Conservation (phyloP, 2,113 vertebrate species). For the Indicator indicator region DNA sequence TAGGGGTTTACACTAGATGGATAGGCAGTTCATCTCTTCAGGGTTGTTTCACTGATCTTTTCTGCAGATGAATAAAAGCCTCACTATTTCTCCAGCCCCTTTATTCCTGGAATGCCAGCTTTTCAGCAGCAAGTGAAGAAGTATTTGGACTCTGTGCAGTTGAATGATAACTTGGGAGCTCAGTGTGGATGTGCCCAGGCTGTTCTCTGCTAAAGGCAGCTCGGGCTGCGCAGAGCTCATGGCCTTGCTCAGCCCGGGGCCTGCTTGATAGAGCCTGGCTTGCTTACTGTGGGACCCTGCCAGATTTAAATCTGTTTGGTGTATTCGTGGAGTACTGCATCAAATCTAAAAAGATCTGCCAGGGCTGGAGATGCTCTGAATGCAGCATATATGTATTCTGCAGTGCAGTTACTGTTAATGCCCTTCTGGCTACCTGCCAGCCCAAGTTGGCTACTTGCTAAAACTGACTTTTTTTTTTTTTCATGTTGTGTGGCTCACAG, state of each 20-base stretch:
- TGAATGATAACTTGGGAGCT: fast-evolving
- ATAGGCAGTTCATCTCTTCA: background rate
- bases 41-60: background rate
- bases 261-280: background rate
- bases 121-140: background rate
- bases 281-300: background rate
- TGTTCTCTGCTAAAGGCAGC: background rate
- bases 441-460: background rate
- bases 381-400: fast-evolving
- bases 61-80: fast-evolving
- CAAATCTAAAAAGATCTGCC: background rate
- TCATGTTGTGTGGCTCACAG: background rate
- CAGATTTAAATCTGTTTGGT: fast-evolving
- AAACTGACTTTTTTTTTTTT: fast-evolving
- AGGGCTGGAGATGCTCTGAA: background rate
- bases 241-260: background rate
- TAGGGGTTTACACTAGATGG: too few relatives aligned
- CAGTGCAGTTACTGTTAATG: background rate
- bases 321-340: background rate
- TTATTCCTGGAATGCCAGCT: fast-evolving
- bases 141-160: too few relatives aligned
- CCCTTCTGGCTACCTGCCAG: background rate
- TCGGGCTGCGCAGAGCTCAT: fast-evolving
- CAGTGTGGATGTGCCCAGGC: fast-evolving
- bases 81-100: fast-evolving